Percentiles rank a stretch among this genome's conserved stretches.
These are phyloP conservation scores for Pseudocheirus occidentalis DNA, from an alignment of 2,797 vertebrate genomes.

Conservation along the genomic window DNA sequence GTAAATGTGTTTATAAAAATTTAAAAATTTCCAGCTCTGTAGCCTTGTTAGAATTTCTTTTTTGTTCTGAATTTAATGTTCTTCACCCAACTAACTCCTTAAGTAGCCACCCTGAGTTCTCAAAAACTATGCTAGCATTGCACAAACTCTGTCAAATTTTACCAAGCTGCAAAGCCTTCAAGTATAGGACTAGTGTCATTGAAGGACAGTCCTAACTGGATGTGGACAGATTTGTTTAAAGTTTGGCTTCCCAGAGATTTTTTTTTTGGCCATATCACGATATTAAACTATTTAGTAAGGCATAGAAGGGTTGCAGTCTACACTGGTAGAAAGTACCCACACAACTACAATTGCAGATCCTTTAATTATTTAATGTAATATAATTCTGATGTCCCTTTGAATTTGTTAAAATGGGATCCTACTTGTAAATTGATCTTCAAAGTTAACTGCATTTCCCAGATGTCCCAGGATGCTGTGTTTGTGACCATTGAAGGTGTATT, in stretches of 20 bases:
- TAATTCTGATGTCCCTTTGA: constrained; percentile 40
- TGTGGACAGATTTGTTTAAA: background rate
- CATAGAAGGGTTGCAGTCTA: background rate
- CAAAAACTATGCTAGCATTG: background rate
- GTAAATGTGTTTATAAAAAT: background rate
- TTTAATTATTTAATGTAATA: background rate
- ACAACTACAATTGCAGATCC: background rate
- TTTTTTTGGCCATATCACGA: background rate
- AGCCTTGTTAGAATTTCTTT: background rate
- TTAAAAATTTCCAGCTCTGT: background rate
- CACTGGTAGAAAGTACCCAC: background rate
- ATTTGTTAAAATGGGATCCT: constrained; percentile 62
- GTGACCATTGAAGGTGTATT: background rate
- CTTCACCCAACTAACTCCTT: background rate
- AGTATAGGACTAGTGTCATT: background rate
- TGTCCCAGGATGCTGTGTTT: constrained; percentile 30
- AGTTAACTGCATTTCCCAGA: constrained; percentile 17
- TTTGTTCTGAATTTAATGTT: background rate
- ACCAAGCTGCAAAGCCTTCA: background rate
- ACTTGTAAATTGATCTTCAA: constrained; percentile 29
- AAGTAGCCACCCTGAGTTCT: background rate
- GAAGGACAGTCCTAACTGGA: background rate
- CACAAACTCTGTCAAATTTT: background rate
- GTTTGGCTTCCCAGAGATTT: background rate
- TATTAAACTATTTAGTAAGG: background rate